These are phyloP conservation scores for Pangasianodon gigas DNA, from an alignment of 2,113 vertebrate genomes.

Conservation along the genomic window DNA sequence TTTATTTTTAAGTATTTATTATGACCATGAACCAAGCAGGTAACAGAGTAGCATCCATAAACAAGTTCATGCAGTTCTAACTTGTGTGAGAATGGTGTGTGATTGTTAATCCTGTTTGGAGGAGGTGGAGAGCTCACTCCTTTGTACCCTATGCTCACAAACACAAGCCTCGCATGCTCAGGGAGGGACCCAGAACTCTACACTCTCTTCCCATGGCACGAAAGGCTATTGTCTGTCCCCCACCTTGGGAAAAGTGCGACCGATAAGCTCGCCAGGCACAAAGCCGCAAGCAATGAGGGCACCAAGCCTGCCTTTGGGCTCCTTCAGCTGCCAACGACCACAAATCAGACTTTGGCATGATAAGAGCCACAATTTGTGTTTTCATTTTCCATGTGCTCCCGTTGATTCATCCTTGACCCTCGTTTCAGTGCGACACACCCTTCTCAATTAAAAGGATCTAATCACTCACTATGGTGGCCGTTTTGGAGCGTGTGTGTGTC, in stretches of 20 bases:
- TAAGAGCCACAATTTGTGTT: slow-evolving; percentile 51
- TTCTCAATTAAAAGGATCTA: slow-evolving; percentile 52
- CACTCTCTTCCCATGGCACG: slow-evolving; percentile 55
- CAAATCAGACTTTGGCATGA: slow-evolving; percentile 37
- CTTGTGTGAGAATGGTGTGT: slow-evolving; percentile 25
- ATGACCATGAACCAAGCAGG: slow-evolving; percentile 13
- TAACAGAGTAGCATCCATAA: slow-evolving; percentile 43
- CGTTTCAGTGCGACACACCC: slow-evolving; percentile 26
- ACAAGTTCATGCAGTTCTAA: slow-evolving; percentile 32
- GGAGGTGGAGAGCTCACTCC: slow-evolving; percentile 29
- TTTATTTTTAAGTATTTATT: neutral
- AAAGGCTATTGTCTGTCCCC: slow-evolving; percentile 55
- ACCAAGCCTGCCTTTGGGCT: slow-evolving; percentile 37
- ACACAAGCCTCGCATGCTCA: slow-evolving; percentile 43
- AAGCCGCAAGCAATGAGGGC: slow-evolving; percentile 51
- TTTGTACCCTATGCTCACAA: slow-evolving; percentile 51
- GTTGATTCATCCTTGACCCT: slow-evolving; percentile 35
- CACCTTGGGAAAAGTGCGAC: slow-evolving; percentile 42
- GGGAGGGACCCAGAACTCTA: slow-evolving; percentile 46
- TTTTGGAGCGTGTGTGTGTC: slow-evolving; percentile 57
- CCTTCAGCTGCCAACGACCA: slow-evolving; percentile 16
- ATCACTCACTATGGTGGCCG: slow-evolving; percentile 58
- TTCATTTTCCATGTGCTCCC: slow-evolving; percentile 10
- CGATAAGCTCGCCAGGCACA: slow-evolving; percentile 50
- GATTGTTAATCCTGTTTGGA: slow-evolving; percentile 45